phyloP scores from a whole-genome alignment of 2,113 vertebrate genomes.

The Desmodus rotundus region DNA sequence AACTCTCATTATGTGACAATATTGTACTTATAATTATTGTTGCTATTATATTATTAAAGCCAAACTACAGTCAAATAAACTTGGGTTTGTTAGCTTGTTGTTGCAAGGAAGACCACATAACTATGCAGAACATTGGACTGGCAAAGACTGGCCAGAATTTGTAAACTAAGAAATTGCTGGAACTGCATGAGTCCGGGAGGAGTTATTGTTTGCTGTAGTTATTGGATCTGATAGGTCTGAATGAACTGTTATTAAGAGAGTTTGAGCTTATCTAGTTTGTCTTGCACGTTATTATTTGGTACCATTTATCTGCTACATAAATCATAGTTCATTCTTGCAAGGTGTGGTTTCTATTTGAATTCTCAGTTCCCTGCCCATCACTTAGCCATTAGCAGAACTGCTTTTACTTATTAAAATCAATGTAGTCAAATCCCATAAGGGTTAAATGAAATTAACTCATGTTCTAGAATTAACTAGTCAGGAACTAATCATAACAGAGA shows the following conservation, averaged over 20 bases:
- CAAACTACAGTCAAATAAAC: not conserved
- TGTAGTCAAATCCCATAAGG: not conserved
- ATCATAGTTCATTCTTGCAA: not conserved
- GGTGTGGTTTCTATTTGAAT: not conserved
- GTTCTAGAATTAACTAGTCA: not conserved
- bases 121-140: not conserved
- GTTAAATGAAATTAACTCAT: not conserved
- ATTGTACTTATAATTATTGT: not conserved
- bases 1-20: not conserved
- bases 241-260: not conserved
- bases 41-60: not conserved
- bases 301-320: not conserved
- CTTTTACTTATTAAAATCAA: not conserved
- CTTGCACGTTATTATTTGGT: not conserved
- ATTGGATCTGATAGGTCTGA: not conserved
- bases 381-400: not conserved
- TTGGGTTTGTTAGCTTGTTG: not conserved
- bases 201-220: not conserved
- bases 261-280: not conserved
- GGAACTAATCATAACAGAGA: not conserved
- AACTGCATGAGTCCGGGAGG: not conserved
- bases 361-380: not conserved
- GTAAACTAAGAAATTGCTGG: not conserved
- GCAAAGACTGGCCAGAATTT: not conserved
- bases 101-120: not conserved